phyloP scores from a whole-genome alignment of 92 coral and sea anemone species.

The Porites cylindrica region DNA sequence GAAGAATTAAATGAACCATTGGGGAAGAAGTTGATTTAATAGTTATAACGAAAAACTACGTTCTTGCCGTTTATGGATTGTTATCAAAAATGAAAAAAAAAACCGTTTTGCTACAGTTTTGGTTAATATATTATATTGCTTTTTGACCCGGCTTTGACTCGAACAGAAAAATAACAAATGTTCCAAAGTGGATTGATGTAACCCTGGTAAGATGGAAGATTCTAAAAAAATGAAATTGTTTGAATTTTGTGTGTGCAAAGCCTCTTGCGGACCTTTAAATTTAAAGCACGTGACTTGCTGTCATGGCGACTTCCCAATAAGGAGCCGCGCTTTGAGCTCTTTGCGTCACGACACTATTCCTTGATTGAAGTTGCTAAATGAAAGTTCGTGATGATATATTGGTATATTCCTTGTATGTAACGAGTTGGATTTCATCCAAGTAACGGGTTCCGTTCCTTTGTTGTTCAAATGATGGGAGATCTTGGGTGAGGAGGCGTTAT shows the following conservation, averaged over 20 bases:
- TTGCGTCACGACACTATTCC: constrained; percentile 28
- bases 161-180: no score
- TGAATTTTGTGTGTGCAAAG: not conserved
- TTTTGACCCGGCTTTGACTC: no score
- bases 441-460: constrained; percentile 1
- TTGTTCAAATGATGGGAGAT: not conserved
- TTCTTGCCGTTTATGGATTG: no score
- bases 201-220: no score
- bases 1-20: no score
- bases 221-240: no score
- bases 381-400: not conserved
- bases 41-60: no score
- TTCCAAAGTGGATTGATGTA: no score
- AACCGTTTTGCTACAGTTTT: no score
- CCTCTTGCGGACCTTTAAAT: constrained; percentile 6
- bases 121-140: no score
- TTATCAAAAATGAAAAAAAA: no score
- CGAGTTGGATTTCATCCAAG: constrained; percentile 21
- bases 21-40: no score
- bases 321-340: constrained; percentile 5
- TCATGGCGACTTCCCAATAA: constrained; percentile 50
- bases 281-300: constrained; percentile 43
- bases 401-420: not conserved
- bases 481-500: constrained; percentile 13
- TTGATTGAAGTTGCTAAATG: not conserved